Evolutionary conservation across 2,113 vertebrate genomes (phyloP).

Genomic region (Ammodytes dubius): DNA sequence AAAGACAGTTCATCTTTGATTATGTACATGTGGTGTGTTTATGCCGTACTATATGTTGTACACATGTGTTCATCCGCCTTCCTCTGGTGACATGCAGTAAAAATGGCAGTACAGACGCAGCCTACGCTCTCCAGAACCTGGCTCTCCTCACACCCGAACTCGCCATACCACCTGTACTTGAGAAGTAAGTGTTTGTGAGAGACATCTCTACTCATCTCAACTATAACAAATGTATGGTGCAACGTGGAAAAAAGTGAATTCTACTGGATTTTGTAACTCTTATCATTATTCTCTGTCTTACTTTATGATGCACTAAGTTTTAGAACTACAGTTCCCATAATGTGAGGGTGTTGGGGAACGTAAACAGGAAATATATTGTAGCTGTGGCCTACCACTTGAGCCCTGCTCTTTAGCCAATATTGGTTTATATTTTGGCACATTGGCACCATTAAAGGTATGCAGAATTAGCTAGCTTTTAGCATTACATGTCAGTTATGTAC

Average conservation of each 20-base stretch:
- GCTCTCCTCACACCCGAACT: conserved; percentile 96
- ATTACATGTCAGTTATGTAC: not conserved
- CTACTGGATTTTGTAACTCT: not conserved
- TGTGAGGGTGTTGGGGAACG: not conserved
- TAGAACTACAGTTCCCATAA: not conserved
- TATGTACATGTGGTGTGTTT: conserved; percentile 34
- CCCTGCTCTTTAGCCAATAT: not conserved
- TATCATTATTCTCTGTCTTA: not conserved
- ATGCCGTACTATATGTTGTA: not conserved
- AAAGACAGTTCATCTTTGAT: conserved; percentile 60
- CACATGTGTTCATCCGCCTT: conserved; percentile 36
- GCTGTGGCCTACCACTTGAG: not conserved
- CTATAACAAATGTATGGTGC: too few relatives aligned
- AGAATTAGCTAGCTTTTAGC: not conserved
- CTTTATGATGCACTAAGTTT: not conserved
- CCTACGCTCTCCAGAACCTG: conserved; percentile 96
- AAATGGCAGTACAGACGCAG: conserved; percentile 96
- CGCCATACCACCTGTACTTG: conserved; percentile 95
- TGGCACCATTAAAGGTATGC: not conserved
- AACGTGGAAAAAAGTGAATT: not conserved
- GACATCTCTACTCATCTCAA: not conserved
- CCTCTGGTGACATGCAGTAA: conserved; percentile 83
- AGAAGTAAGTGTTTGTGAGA: conserved; percentile 87
- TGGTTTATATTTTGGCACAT: not conserved
- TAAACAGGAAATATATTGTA: not conserved